Conservation (phyloP, 2,113 vertebrate genomes). For the Gadus macrocephalus region DNA sequence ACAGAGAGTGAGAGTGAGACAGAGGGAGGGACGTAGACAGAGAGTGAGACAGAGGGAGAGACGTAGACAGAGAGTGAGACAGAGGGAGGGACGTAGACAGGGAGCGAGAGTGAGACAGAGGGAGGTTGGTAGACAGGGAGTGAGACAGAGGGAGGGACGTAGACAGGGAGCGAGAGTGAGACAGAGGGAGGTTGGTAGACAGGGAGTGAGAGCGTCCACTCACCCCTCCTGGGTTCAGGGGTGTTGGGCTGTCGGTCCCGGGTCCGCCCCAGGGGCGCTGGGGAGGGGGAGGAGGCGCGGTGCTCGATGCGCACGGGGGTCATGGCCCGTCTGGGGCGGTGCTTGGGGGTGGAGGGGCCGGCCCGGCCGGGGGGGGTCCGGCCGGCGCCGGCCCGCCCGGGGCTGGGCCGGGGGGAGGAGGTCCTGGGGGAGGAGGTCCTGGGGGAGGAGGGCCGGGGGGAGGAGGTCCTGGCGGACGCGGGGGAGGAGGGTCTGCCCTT, state of each 20-base stretch:
- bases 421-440: conserved; percentile 68
- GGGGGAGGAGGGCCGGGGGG: conserved; percentile 62
- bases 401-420: conserved; percentile 48
- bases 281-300: conserved; percentile 66
- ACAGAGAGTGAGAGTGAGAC: no score
- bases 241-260: conserved; percentile 51
- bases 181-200: no score
- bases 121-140: no score
- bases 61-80: no score
- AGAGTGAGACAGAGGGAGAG: no score
- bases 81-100: no score
- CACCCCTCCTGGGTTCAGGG: conserved; percentile 59
- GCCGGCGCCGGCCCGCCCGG: conserved; percentile 20
- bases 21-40: no score
- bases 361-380: conserved; percentile 25
- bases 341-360: conserved; percentile 75
- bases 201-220: conserved; percentile 27
- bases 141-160: no score
- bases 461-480: conserved; percentile 69
- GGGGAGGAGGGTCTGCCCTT: conserved; percentile 5
- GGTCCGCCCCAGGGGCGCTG: conserved; percentile 60
- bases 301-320: conserved; percentile 59
- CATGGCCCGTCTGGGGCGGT: conserved; percentile 74
- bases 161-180: no score
- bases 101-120: no score